These are phyloP conservation scores for Pontoporia blainvillei DNA, from an alignment of 2,113 vertebrate species.

Conservation along the genomic window DNA sequence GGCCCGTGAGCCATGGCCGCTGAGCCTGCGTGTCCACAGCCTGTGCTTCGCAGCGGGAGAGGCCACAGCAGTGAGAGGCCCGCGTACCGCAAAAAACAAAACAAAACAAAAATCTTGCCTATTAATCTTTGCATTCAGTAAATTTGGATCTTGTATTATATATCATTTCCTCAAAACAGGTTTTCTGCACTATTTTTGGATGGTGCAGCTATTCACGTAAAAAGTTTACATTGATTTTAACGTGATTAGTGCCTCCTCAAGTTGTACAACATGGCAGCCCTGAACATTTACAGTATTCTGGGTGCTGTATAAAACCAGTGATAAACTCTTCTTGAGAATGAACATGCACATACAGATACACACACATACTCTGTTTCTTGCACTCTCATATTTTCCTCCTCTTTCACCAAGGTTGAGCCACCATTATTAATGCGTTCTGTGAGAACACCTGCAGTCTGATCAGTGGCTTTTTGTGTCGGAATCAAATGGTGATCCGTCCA, in stretches of 20 bases:
- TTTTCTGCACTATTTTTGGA: not conserved
- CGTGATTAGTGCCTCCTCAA: not conserved
- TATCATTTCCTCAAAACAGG: not conserved
- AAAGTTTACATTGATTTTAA: not conserved
- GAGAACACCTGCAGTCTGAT: not conserved
- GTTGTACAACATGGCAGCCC: not conserved
- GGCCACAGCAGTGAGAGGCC: no score
- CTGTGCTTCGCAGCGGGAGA: no score
- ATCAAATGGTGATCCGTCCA: not conserved
- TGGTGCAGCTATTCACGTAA: not conserved
- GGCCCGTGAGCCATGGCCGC: no score
- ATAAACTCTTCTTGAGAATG: not conserved
- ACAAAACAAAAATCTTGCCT: not conserved
- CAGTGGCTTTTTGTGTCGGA: not conserved
- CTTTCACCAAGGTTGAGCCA: not conserved
- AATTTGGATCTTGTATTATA: not conserved
- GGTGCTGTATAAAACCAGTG: not conserved
- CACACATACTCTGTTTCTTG: not conserved
- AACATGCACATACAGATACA: not conserved
- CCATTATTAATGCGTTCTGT: not conserved
- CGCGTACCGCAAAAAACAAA: no score
- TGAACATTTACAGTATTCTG: not conserved
- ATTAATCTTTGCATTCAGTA: not conserved
- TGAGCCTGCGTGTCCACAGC: no score
- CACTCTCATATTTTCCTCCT: not conserved